Percentiles rank a stretch among this genome's conserved stretches.
Conservation (phyloP, 2,888 invertebrate genomes). For the Eupithecia centaureata region DNA sequence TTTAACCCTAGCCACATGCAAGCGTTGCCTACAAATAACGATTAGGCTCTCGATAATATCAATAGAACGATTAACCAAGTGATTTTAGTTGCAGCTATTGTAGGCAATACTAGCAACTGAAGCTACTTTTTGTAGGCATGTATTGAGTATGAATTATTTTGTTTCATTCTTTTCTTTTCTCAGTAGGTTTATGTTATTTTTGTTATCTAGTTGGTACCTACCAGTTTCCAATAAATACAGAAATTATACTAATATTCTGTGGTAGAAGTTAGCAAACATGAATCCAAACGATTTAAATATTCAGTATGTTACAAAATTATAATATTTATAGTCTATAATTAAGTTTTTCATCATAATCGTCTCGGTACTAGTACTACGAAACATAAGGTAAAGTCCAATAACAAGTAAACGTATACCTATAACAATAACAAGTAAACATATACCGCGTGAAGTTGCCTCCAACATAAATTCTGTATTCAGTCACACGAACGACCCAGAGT, state of each 20-base stretch:
- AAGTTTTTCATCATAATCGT: background rate
- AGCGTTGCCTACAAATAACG: slow-evolving; percentile 10
- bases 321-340: background rate
- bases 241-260: no score
- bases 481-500: slow-evolving; percentile 27
- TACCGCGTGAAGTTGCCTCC: slow-evolving; percentile 32
- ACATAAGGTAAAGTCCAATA: background rate
- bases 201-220: no score
- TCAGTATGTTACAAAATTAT: background rate
- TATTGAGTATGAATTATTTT: no score
- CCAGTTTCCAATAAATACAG: no score
- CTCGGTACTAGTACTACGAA: background rate
- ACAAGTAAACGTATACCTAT: slow-evolving; percentile 2
- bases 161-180: no score
- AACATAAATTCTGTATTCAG: slow-evolving; percentile 28
- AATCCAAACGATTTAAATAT: background rate
- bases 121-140: no score
- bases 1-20: slow-evolving; percentile 6
- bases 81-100: slow-evolving; percentile 3
- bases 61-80: background rate
- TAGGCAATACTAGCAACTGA: background rate
- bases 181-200: no score
- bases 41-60: slow-evolving; percentile 14
- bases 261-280: background rate
- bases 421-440: no score